phyloP scores from a whole-genome alignment of 2,797 vertebrate species.

The Ataeniobius toweri region DNA sequence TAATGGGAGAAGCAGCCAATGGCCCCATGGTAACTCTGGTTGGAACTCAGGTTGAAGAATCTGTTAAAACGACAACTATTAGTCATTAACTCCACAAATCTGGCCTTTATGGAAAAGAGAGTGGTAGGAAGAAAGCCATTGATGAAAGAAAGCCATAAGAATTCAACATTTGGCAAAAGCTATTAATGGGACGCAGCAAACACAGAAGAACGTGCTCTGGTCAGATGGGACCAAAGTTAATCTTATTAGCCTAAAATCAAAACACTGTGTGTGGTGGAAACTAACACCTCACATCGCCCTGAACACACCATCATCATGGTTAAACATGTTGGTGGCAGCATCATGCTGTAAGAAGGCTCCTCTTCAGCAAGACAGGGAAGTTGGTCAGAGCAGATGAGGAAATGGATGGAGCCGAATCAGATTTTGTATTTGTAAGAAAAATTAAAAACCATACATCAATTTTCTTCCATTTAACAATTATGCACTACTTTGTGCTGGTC shows the following conservation, averaged over 20 bases:
- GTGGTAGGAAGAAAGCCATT: neutral
- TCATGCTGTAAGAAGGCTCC: neutral
- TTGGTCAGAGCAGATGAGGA: neutral
- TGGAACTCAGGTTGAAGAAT: neutral
- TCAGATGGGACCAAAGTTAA: neutral
- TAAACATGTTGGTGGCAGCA: neutral
- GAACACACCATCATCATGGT: neutral
- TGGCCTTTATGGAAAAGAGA: neutral
- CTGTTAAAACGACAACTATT: neutral
- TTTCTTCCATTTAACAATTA: neutral
- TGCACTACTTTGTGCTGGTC: neutral
- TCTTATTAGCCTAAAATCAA: neutral
- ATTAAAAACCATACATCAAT: neutral
- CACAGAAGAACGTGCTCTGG: neutral
- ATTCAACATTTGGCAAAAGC: neutral
- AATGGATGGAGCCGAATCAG: neutral
- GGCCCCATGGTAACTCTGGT: neutral
- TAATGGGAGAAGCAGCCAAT: neutral
- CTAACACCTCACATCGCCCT: neutral
- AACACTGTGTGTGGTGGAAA: neutral
- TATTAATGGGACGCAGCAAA: neutral
- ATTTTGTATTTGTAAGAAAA: neutral
- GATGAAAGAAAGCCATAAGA: neutral
- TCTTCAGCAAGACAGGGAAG: neutral
- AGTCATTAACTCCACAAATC: neutral